Base-by-base conservation (phyloP, 2,888 invertebrate species). In the Lepetodrilus schrolli region DNA sequence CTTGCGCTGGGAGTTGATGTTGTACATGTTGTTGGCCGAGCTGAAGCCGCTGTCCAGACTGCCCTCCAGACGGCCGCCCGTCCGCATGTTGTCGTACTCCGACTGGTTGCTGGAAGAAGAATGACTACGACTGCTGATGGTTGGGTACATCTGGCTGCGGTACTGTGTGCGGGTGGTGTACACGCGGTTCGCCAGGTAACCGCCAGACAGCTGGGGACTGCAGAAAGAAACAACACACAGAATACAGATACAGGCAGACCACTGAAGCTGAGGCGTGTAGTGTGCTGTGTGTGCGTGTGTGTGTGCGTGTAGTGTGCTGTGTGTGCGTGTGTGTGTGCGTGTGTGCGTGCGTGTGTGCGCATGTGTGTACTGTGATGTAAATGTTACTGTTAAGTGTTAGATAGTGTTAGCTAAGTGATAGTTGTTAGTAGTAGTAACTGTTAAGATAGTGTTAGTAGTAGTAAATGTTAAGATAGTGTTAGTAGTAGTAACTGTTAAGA, bases 1-100 rank as follows among this genome's bases (percentile, higher is more conserved):
- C 7, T 90, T 90, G 69, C 91, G 83, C 74, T 91, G 89, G 47
- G 90, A 90, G 68, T 87, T 87, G 20, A 91, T 86, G 81, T 90
- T 91, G 82, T 91, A 91, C 79, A 91, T 84, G 73, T 89, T 89
- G 81, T 87, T 87, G 66, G 84, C 82, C 10, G 87, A 86, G 74
- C 83, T 84, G 77, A 84, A 84, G 1, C 87, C 85, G 76, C 83
- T 82, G 58, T 85, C 85, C 38, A 78, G 80, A 71, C 83, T 84
- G 4, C 83, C 80, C 26, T 80, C 81, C 17, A 74, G 66, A 66
- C 79, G 79, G 34, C 76, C 75, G 4, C 74, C 78, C 36, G 78
- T 48, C 58, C 78, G 78, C 23, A 80, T 78, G 72, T 85, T 84
- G 72, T 90, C 89, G 79, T 87, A 87, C 66, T 89, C 88, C 17